A percentile compares a stretch with the other conserved stretches of the same genome.
These are phyloP conservation scores for Drosophila ambigua DNA, from an alignment of 1,140 invertebrate species.

Conservation along the genomic window DNA sequence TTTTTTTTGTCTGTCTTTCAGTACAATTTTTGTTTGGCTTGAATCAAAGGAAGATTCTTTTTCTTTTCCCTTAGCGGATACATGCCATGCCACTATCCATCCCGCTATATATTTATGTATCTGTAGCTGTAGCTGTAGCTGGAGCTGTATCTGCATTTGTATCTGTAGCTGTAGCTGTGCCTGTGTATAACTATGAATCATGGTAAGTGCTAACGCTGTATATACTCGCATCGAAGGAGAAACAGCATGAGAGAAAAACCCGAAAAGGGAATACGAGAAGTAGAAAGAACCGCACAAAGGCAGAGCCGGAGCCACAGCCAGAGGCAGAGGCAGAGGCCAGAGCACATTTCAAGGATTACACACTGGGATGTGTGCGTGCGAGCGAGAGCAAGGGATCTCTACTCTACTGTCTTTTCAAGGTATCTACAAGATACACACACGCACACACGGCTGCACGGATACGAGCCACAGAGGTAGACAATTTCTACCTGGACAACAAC, in stretches of 20 bases:
- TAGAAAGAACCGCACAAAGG: conserved; percentile 42
- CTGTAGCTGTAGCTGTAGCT: conserved; percentile 12
- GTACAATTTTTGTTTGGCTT: neutral
- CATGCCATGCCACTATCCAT: neutral
- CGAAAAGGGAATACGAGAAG: conserved; percentile 8
- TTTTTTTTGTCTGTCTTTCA: neutral
- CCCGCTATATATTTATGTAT: conserved; percentile 6
- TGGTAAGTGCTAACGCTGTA: conserved; percentile 63
- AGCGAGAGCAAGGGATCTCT: conserved; percentile 24
- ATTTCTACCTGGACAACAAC: conserved; percentile 79
- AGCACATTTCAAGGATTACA: conserved; percentile 40
- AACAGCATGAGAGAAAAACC: conserved; percentile 8
- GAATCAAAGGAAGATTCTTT: conserved; percentile 22
- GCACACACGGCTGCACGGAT: conserved; percentile 21
- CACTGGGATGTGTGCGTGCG: conserved; percentile 2
- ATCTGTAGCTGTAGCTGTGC: conserved; percentile 9
- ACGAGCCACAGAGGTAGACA: conserved; percentile 57
- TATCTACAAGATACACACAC: conserved; percentile 71
- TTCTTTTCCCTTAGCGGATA: conserved; percentile 37
- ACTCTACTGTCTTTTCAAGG: conserved; percentile 64
- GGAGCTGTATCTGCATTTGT: conserved; percentile 13
- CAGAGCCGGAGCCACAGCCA: conserved; percentile 1
- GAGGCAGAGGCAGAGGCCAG: conserved; percentile 2
- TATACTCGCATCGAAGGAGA: conserved; percentile 21
- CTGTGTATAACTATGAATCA: conserved; percentile 71